phyloP scores from a whole-genome alignment of 2,113 vertebrate genomes.

The Delphinapterus leucas region DNA sequence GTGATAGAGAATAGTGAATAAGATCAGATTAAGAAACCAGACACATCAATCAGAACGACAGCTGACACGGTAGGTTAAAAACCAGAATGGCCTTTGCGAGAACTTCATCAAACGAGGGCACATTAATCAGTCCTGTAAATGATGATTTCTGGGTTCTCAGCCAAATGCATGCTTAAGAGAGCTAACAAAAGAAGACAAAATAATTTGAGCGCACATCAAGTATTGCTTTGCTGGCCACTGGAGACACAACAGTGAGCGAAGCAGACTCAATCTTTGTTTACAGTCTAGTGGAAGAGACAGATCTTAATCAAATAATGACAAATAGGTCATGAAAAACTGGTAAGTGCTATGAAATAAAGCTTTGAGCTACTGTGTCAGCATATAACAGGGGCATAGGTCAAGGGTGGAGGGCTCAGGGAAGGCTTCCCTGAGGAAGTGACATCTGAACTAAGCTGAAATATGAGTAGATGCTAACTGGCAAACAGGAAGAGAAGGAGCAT shows the following conservation, averaged over 20 bases:
- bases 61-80: background rate
- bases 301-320: background rate
- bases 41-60: background rate
- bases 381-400: background rate
- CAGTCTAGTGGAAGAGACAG: background rate
- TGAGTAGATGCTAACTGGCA: background rate
- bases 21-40: background rate
- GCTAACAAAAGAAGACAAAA: background rate
- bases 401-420: background rate
- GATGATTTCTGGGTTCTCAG: background rate
- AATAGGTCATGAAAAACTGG: background rate
- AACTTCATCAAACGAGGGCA: background rate
- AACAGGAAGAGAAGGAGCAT: constrained; percentile 38
- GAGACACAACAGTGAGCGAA: background rate
- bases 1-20: background rate
- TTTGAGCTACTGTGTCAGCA: background rate
- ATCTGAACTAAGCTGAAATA: background rate
- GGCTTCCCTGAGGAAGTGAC: background rate
- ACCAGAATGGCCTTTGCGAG: background rate
- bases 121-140: background rate
- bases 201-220: background rate
- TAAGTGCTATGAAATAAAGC: background rate
- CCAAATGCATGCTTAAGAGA: background rate
- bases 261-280: background rate
- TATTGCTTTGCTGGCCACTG: background rate